phyloP scores from a whole-genome alignment of 2,797 vertebrate genomes.

The Pygocentrus nattereri region DNA sequence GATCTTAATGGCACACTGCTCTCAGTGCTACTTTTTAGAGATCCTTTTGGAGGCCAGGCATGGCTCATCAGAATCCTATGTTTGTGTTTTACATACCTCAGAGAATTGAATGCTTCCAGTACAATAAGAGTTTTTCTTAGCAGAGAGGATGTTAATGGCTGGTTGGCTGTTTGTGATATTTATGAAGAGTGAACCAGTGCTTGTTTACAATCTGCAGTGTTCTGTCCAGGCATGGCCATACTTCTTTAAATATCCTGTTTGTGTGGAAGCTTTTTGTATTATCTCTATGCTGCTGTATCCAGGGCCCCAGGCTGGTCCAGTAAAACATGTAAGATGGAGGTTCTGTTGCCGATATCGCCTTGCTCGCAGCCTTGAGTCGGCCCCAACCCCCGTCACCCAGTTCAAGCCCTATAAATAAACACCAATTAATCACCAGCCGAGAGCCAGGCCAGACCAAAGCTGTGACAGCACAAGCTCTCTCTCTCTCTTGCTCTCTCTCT shows the following conservation, averaged over 20 bases:
- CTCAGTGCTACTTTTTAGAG: slow-evolving; percentile 48
- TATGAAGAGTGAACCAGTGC: slow-evolving; percentile 65
- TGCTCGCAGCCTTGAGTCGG: slow-evolving; percentile 72
- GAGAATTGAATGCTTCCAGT: slow-evolving; percentile 57
- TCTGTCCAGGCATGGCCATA: slow-evolving; percentile 52
- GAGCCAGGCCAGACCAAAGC: slow-evolving; percentile 73
- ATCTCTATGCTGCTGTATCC: slow-evolving; percentile 66
- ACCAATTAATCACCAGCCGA: slow-evolving; percentile 81
- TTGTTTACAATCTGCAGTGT: slow-evolving; percentile 67
- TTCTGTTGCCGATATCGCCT: slow-evolving; percentile 78
- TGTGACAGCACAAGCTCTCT: slow-evolving; percentile 71
- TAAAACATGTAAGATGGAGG: slow-evolving; percentile 75
- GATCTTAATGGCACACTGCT: slow-evolving; percentile 65
- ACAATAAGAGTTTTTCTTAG: slow-evolving; percentile 53
- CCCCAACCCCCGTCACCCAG: slow-evolving; percentile 64
- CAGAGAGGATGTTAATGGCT: slow-evolving; percentile 65
- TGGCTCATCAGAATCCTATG: slow-evolving; percentile 37
- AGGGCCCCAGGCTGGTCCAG: slow-evolving; percentile 68
- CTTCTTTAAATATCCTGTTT: slow-evolving; percentile 73
- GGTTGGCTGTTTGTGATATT: slow-evolving; percentile 69
- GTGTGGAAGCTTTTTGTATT: slow-evolving; percentile 65
- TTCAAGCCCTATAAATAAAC: slow-evolving; percentile 87
- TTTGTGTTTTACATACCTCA: slow-evolving; percentile 67
- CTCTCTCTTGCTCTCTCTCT: slow-evolving; percentile 68
- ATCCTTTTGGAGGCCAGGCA: slow-evolving; percentile 44